Base-by-base conservation (phyloP, 2,888 invertebrate species). In the Hermaeophaga mercurialis region DNA sequence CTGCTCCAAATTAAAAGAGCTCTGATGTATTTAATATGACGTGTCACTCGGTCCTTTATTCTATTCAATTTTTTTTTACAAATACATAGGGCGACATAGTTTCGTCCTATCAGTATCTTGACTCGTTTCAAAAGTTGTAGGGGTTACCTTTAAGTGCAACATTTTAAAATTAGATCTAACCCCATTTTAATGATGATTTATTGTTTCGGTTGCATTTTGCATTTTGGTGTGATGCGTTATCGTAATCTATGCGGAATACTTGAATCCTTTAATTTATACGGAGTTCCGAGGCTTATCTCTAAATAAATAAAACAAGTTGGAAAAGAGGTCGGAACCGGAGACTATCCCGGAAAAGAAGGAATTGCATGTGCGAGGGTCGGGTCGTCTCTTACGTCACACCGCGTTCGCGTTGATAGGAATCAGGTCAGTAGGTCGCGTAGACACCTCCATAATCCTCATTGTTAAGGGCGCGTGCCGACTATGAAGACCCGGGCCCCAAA, bases 401-500 rank as follows among this genome's bases (percentile, higher is more conserved):
- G 54, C 58, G 56, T 48, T 28, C 15, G 17, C 28, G 53, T 28
- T 53, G 39, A 28, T 17, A 22, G 39, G 43, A 61, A 54, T 46
- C 38, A 43, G 63, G 63, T 63, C 44, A 63, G 54, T 63, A 53
- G 63, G 63, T 61, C 59, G 53, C 22, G 43, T 34, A 45, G 43
- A 56, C 49, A 14, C 48, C 59, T 48, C 44, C 39, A 17, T n/a
- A 45, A 8, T 31, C 24, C 45, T 17, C 17, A 12, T 31, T 15
- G 54, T 44, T 44, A 31, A 48, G 45, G 54, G 31, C 45, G 48
- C 26, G 31, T 49, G 49, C 14, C 49, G 50, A 15, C 34, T n/a
- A 34, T 36, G 8, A 31, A 33, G 45, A 31, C 45, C 45, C 31
- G 45, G 45, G 18, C 26, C 18, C 18, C 17, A 17, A 12, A 12